phyloP scores from a whole-genome alignment of 2,888 invertebrate species.

The Abrostola tripartita region DNA sequence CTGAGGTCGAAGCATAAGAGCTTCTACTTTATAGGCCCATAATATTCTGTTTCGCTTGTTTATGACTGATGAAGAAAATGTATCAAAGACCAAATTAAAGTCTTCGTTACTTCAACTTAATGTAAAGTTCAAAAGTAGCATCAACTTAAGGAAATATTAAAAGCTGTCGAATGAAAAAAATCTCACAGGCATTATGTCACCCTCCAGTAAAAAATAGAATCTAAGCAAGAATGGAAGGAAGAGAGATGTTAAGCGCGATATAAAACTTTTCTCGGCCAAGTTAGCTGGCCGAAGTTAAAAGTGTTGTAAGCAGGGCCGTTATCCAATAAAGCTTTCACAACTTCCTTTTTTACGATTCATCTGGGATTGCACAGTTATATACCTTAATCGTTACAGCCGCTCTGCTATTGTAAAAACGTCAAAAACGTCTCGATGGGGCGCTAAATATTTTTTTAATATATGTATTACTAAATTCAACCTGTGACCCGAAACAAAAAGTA shows the following conservation, averaged over 20 bases:
- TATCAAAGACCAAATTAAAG: constrained; percentile 32
- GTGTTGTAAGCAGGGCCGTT: constrained; percentile 69
- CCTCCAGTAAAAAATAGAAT: constrained; percentile 43
- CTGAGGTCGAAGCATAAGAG: constrained; percentile 51
- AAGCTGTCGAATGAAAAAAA: constrained; percentile 30
- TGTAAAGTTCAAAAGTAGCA: constrained; percentile 15
- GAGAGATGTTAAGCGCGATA: constrained; percentile 55
- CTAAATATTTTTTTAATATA: constrained; percentile 4
- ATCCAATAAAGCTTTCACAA: constrained; percentile 77
- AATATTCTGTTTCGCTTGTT: constrained; percentile 42
- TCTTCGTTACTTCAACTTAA: no score
- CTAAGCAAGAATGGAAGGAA: constrained; percentile 53
- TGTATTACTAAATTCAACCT: neutral
- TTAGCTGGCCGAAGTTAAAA: constrained; percentile 69
- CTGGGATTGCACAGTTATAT: constrained; percentile 60
- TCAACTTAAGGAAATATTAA: constrained; percentile 16
- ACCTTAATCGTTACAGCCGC: constrained; percentile 59
- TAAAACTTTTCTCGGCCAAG: constrained; percentile 65
- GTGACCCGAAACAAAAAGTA: neutral
- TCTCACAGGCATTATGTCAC: constrained; percentile 24
- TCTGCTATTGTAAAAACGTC: constrained; percentile 47
- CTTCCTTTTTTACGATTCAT: constrained; percentile 70
- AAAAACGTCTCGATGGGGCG: constrained; percentile 42
- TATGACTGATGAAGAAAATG: constrained; percentile 31
- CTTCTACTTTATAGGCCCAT: constrained; percentile 59